Percentiles rank a stretch among this genome's conserved stretches.
These are phyloP conservation scores for Meganola albula DNA, from an alignment of 2,888 invertebrate genomes.

Conservation along the genomic window DNA sequence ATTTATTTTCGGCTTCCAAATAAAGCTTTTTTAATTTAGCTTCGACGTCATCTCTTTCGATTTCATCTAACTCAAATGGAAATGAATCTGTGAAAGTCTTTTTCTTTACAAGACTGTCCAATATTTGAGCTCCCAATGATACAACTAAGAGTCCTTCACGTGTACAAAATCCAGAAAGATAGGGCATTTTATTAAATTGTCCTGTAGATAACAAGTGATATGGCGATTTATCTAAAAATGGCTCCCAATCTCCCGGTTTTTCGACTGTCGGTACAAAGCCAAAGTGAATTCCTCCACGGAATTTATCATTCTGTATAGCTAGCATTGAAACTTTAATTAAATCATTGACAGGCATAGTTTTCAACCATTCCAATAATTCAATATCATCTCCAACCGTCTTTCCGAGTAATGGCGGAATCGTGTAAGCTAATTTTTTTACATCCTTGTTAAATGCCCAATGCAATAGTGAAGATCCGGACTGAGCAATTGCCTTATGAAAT, in stretches of 20 bases:
- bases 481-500: slow-evolving; percentile 73
- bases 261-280: slow-evolving; percentile 71
- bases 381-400: slow-evolving; percentile 33
- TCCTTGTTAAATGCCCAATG: slow-evolving; percentile 64
- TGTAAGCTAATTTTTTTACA: slow-evolving; percentile 42
- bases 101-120: slow-evolving; percentile 36
- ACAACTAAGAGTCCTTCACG: slow-evolving; percentile 64
- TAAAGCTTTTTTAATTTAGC: slow-evolving; percentile 57
- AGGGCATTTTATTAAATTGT: slow-evolving; percentile 65
- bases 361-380: slow-evolving; percentile 49
- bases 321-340: slow-evolving; percentile 46
- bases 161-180: slow-evolving; percentile 66
- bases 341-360: slow-evolving; percentile 44
- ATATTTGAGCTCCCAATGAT: slow-evolving; percentile 19
- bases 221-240: slow-evolving; percentile 61
- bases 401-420: slow-evolving; percentile 45
- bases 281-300: slow-evolving; percentile 58
- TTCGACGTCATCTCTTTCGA: slow-evolving; percentile 39
- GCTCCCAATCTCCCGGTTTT: slow-evolving; percentile 54
- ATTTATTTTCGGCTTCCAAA: slow-evolving; percentile 50
- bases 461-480: slow-evolving; percentile 70
- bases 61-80: slow-evolving; percentile 42
- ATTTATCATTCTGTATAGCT: slow-evolving; percentile 33
- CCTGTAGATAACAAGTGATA: slow-evolving; percentile 53
- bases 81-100: slow-evolving; percentile 49